Evolutionary conservation across 2,888 invertebrate genomes (phyloP).

Genomic region (Nowickia ferox): DNA sequence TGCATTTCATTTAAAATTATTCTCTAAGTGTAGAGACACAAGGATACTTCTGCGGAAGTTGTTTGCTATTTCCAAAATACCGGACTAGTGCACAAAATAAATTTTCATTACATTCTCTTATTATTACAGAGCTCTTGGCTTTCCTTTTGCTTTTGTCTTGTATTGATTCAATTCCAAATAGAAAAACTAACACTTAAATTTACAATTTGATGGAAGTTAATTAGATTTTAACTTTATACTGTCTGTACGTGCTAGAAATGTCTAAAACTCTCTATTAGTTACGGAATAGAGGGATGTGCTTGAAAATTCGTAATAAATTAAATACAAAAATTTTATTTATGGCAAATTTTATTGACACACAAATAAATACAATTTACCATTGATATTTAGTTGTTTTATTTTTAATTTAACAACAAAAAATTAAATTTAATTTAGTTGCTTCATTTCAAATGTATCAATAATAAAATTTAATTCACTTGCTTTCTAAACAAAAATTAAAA

Average conservation of each 20-base stretch:
- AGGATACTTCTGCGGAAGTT: too few species aligned
- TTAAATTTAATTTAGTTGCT: neutral
- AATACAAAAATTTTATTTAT: conserved; percentile 25
- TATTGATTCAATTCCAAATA: too few species aligned
- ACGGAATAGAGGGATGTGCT: neutral
- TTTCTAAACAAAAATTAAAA: neutral
- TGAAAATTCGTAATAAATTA: conserved; percentile 9
- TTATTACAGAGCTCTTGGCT: neutral
- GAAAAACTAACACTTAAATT: conserved; percentile 8
- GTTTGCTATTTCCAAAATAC: neutral
- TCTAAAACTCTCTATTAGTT: conserved; percentile 34
- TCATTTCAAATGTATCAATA: neutral
- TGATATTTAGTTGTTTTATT: conserved; percentile 23
- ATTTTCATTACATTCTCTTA: neutral
- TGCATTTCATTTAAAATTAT: too few species aligned
- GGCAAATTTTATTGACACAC: conserved; percentile 37
- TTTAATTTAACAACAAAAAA: neutral
- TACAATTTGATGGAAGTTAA: conserved; percentile 79
- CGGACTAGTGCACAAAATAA: too few species aligned
- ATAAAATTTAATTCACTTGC: neutral
- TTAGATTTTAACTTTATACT: conserved; percentile 76
- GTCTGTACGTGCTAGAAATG: conserved; percentile 51
- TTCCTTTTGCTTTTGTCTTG: neutral
- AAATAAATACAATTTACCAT: conserved; percentile 30
- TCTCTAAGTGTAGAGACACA: too few species aligned